Evolutionary conservation across 2,888 invertebrate species (phyloP), one percentile per base, ranked within the genome.

Genomic region (Abrostola triplasia): DNA sequence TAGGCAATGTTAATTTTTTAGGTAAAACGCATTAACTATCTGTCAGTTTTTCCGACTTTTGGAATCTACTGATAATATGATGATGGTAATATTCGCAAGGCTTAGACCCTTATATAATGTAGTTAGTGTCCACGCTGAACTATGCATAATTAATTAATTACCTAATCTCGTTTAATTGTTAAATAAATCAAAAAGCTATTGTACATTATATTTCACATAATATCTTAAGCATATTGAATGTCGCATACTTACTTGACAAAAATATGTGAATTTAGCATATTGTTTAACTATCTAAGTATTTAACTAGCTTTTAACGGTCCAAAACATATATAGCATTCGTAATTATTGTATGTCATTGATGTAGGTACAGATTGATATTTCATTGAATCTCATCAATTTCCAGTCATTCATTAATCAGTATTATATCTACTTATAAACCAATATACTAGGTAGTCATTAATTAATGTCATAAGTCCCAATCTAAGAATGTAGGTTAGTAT

Each of bases 401-500:
- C 68, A 72, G 61, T 80, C 64, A 72, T 64, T 76, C 62, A 73
- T 73, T 68, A 71, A 70, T 80, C 84, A 86, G 84, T 87, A 85
- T 85, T 87, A 84, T 83, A 24, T 24, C 24, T 24, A 74, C 66
- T 76, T 79, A 74, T 81, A 78, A 70, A 77, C 67, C 64, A 67
- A 70, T 75, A 76, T 84, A 76, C 38, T 80, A 75, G 69, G 59
- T 77, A 83, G 81, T 83, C 76, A 73, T 77, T 82, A 79, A 72
- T 83, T 79, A 80, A 77, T 86, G 83, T 87, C 83, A 77, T 83
- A 85, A 88, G 90, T 89, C 89, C 90, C 90, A 90, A 90, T 89
- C 89, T 87, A 85, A 90, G 90, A 90, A 90, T 90, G 89, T 90
- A 87, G 80, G 76, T 70, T 81, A 79, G 66, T 75, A 60, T 63